These are phyloP conservation scores for Aurelia coerulea DNA, from an alignment of 30 jellyfish, hydroid and myxozoan genomes.

Conservation along the genomic window DNA sequence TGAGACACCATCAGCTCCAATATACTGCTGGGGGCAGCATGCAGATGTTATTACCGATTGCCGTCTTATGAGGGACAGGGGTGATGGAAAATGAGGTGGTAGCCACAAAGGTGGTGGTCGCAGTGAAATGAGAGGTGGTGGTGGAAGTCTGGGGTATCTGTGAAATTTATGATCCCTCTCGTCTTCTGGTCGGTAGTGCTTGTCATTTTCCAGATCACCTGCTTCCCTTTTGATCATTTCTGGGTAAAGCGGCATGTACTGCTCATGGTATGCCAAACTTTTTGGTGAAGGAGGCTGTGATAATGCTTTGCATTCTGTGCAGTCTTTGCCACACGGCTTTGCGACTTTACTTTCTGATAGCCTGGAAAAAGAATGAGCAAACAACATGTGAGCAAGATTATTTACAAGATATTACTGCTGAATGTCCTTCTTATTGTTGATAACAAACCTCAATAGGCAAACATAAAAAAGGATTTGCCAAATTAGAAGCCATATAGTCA, in stretches of 20 bases:
- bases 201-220: slow-evolving; percentile 36
- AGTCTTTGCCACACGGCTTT: slow-evolving; percentile 41
- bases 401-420: too few relatives aligned
- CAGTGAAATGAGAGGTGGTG: slow-evolving; percentile 80
- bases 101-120: slow-evolving; percentile 66
- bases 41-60: slow-evolving; percentile 89
- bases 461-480: too few relatives aligned
- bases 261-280: slow-evolving; percentile 22
- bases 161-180: slow-evolving; percentile 60
- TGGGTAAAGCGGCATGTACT: slow-evolving; percentile 36
- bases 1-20: slow-evolving; percentile 53
- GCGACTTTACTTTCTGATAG: slow-evolving; percentile 17
- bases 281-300: slow-evolving; percentile 49
- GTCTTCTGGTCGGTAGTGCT: slow-evolving; percentile 24
- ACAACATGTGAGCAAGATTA: not conserved
- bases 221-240: slow-evolving; percentile 47
- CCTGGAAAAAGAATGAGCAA: slow-evolving; percentile 21
- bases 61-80: slow-evolving; percentile 70
- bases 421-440: too few relatives aligned
- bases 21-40: slow-evolving; percentile 62
- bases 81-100: slow-evolving; percentile 70
- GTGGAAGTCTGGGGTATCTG: slow-evolving; percentile 61
- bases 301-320: slow-evolving; percentile 53
- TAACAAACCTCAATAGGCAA: too few relatives aligned
- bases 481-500: too few relatives aligned